Conservation (phyloP, 2,797 vertebrate genomes). For the Sebastes umbrosus region DNA sequence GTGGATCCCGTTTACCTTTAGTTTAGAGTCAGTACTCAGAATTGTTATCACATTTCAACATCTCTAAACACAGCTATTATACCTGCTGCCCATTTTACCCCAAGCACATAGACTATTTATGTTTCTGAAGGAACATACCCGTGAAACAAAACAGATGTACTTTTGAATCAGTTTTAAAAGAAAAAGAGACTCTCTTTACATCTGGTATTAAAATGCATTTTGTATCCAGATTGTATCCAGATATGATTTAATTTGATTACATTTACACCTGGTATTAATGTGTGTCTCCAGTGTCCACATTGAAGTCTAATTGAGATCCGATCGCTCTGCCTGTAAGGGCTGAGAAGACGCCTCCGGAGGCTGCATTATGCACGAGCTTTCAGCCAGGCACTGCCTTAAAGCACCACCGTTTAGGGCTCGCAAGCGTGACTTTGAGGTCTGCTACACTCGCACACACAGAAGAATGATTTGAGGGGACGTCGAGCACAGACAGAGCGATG, state of each 20-base stretch:
- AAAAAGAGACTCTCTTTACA: neutral
- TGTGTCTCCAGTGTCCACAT: neutral
- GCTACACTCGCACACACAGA: too few species aligned
- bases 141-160: neutral
- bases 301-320: neutral
- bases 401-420: too few species aligned
- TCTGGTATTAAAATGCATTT: neutral
- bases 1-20: neutral
- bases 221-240: neutral
- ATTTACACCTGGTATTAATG: neutral
- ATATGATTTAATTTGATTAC: neutral
- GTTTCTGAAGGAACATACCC: neutral
- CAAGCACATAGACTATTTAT: neutral
- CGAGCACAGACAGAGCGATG: too few species aligned
- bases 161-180: neutral
- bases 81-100: neutral
- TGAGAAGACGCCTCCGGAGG: neutral
- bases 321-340: neutral
- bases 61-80: neutral
- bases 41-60: neutral
- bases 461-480: too few species aligned
- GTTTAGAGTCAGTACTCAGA: neutral
- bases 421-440: too few species aligned
- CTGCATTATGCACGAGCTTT: neutral
- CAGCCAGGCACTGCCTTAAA: too few species aligned